Evolutionary conservation across 1,140 invertebrate genomes (phyloP), one percentile per base, ranked within the genome.

Genomic region (Muscidifurax raptorellus): DNA sequence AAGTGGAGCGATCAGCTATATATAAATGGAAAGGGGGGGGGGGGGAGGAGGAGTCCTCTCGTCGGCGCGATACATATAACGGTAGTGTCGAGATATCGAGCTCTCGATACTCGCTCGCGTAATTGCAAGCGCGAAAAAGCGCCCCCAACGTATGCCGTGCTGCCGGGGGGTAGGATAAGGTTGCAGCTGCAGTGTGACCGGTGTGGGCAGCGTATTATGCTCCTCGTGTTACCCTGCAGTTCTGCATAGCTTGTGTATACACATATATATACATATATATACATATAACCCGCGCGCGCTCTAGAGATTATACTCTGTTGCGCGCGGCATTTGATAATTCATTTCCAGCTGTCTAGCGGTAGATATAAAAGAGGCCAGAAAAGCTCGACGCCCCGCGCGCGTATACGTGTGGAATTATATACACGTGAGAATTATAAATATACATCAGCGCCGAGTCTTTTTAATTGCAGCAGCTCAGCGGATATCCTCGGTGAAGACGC

Each of bases 221-320:
- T 87, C 64, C 88, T 86, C 86, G 87, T 88, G 84, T 88, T 89
- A 89, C 88, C 85, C 85, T 7, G 76, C 77, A 52, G 75, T 75
- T 84, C 72, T 67, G 59, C 69, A 40, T 40, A 10, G 36, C 36
- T 40, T 40, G 10, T 40, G 36, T 47, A 44, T n/a, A n/a, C n/a
- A n/a, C n/a, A n/a, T n/a, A n/a, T n/a, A n/a, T n/a, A n/a, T n/a
- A n/a, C n/a, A n/a, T n/a, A n/a, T n/a, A n/a, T n/a, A n/a, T n/a
- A n/a, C n/a, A n/a, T n/a, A n/a, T 22, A 22, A 27, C 25, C 22
- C 6, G n/a, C n/a, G 6, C 22, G n/a, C n/a, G 15, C 59, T 18
- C 59, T 40, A 5, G 59, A 64, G 59, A 64, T 64, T 64, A 40
- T 36, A 36, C 28, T 32, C 69, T 15, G 30, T 15, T 5, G 72